phyloP scores from a whole-genome alignment of 2,888 invertebrate species.

The Carcina quercana region DNA sequence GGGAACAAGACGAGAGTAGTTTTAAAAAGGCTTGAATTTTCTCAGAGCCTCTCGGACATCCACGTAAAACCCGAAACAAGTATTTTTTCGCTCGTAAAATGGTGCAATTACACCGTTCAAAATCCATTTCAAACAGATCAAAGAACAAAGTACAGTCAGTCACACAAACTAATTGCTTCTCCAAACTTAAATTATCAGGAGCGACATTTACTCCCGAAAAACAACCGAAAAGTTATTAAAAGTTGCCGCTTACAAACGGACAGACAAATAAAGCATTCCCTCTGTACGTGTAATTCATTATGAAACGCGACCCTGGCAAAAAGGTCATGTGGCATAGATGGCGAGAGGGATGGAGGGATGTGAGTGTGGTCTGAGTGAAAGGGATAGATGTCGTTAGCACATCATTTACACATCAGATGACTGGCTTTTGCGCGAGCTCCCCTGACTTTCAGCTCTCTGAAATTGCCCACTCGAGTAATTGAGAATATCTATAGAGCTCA shows the following conservation, averaged over 20 bases:
- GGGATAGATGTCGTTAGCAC: slow-evolving; percentile 23
- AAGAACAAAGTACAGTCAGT: no score
- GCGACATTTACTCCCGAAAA: not conserved
- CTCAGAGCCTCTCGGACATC: no score
- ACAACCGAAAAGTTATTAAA: not conserved
- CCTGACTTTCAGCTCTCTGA: slow-evolving; percentile 38
- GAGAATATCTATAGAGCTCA: slow-evolving; percentile 26
- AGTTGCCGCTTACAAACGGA: not conserved
- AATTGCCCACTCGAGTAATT: slow-evolving; percentile 48
- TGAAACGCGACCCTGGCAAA: slow-evolving; percentile 20
- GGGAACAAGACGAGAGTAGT: no score
- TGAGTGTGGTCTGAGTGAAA: slow-evolving; percentile 6
- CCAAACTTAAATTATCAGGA: not conserved
- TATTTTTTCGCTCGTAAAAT: no score
- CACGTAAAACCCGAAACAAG: no score
- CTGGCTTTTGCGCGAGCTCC: slow-evolving; percentile 36
- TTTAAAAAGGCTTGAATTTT: no score
- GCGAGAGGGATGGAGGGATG: slow-evolving; percentile 14
- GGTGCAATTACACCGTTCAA: no score
- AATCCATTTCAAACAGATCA: no score
- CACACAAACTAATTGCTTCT: not conserved
- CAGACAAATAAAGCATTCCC: slow-evolving; percentile 8
- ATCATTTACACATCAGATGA: slow-evolving; percentile 59
- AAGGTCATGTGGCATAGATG: slow-evolving; percentile 20
- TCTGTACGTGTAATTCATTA: slow-evolving; percentile 14